Evolutionary conservation across 1,140 invertebrate genomes (phyloP).

Genomic region (Andrena cerasifolii): DNA sequence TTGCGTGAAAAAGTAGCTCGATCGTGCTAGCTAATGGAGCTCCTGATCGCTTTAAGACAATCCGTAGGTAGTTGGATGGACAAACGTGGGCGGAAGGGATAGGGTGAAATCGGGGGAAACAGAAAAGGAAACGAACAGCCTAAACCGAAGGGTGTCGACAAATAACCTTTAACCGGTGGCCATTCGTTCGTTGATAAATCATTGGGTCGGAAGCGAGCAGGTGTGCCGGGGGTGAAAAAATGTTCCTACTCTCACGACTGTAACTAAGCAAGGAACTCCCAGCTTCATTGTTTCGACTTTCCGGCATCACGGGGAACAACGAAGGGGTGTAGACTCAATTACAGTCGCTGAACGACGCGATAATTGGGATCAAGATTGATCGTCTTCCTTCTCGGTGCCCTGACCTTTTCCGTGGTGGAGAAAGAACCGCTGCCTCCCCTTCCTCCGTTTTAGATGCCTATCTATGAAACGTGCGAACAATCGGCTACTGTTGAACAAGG

Average conservation of each 20-base stretch:
- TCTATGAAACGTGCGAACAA: background rate
- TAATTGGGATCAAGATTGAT: slow-evolving; percentile 80
- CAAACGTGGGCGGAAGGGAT: background rate
- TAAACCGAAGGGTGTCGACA: slow-evolving; percentile 17
- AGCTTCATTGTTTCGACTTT: slow-evolving; percentile 70
- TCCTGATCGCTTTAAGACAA: no score
- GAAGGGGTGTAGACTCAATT: slow-evolving; percentile 71
- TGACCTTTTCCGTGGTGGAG: slow-evolving; percentile 56
- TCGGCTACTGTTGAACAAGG: background rate
- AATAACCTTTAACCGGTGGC: slow-evolving; percentile 29
- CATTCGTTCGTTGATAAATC: slow-evolving; percentile 51
- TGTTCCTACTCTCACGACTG: slow-evolving; percentile 31
- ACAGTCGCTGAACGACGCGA: slow-evolving; percentile 76
- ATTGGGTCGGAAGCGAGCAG: slow-evolving; percentile 38
- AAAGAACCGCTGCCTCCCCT: slow-evolving; percentile 42
- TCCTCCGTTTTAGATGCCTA: background rate
- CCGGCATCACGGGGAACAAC: slow-evolving; percentile 53
- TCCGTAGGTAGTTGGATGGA: background rate
- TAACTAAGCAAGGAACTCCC: slow-evolving; percentile 46
- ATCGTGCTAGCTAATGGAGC: no score
- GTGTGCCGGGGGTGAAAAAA: slow-evolving; percentile 50
- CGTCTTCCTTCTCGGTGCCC: slow-evolving; percentile 62
- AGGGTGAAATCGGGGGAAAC: background rate
- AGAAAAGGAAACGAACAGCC: background rate
- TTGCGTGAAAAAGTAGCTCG: no score